phyloP scores from a whole-genome alignment of 2,797 vertebrate species.

The Pteropus rufus region DNA sequence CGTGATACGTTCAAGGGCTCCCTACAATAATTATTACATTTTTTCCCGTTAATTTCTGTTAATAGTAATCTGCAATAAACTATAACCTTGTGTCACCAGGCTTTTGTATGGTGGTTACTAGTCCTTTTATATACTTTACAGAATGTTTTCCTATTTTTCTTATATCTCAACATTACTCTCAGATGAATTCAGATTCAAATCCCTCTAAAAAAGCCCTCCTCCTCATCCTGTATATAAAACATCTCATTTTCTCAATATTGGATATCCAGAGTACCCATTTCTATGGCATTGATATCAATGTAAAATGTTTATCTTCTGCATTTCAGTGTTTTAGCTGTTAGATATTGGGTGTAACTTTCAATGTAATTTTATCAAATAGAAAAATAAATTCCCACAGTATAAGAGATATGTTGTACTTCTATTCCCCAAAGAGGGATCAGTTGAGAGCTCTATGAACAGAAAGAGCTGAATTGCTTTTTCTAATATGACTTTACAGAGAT shows the following conservation, averaged over 20 bases:
- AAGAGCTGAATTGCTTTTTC: neutral
- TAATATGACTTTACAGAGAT: constrained; percentile 21
- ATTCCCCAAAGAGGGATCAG: neutral
- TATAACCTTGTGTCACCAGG: neutral
- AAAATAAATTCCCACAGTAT: neutral
- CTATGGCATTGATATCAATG: neutral
- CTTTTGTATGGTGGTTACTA: neutral
- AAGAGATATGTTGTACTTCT: neutral
- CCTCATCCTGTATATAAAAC: neutral
- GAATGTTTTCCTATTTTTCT: neutral
- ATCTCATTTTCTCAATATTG: neutral
- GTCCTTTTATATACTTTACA: neutral
- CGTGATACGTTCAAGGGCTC: neutral
- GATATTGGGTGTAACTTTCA: neutral
- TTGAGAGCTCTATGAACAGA: neutral
- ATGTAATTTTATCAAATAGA: neutral
- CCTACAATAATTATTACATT: neutral
- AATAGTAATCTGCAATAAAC: neutral
- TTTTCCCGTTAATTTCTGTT: neutral
- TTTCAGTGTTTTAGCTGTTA: neutral
- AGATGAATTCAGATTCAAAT: neutral
- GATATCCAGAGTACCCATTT: neutral
- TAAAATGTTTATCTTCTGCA: neutral
- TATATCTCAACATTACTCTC: neutral
- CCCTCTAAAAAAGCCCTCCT: neutral